Conservation (phyloP, 2,113 vertebrate species). For the Rhineura floridana region DNA sequence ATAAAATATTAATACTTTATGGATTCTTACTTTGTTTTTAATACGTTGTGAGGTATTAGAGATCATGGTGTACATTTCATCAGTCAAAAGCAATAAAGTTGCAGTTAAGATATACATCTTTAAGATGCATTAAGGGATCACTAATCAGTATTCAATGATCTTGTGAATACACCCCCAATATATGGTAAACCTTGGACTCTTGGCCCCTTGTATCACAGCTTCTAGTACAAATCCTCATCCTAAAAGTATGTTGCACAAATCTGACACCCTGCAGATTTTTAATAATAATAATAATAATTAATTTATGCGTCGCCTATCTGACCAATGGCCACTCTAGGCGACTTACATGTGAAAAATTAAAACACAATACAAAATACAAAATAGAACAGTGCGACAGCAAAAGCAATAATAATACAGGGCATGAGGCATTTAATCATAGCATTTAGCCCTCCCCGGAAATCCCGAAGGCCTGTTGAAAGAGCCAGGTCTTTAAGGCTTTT, state of each 20-base stretch:
- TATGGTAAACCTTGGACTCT: neutral
- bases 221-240: neutral
- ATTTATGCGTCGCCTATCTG: too few relatives aligned
- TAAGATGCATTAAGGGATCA: neutral
- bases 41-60: neutral
- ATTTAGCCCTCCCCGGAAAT: too few relatives aligned
- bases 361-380: too few relatives aligned
- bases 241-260: neutral
- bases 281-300: neutral
- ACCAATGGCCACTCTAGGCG: too few relatives aligned
- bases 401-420: too few relatives aligned
- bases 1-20: conserved; percentile 18
- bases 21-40: neutral
- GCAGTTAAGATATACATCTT: neutral
- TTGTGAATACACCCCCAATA: neutral
- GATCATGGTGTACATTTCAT: neutral
- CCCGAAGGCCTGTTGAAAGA: too few relatives aligned
- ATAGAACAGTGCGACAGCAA: too few relatives aligned
- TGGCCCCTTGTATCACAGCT: neutral
- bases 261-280: neutral
- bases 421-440: too few relatives aligned
- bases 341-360: too few relatives aligned
- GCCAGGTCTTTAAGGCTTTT: too few relatives aligned
- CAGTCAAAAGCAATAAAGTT: neutral
- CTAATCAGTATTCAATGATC: neutral